Evolutionary conservation across 2,888 invertebrate genomes (phyloP).

Genomic region (Parnassius orleans): DNA sequence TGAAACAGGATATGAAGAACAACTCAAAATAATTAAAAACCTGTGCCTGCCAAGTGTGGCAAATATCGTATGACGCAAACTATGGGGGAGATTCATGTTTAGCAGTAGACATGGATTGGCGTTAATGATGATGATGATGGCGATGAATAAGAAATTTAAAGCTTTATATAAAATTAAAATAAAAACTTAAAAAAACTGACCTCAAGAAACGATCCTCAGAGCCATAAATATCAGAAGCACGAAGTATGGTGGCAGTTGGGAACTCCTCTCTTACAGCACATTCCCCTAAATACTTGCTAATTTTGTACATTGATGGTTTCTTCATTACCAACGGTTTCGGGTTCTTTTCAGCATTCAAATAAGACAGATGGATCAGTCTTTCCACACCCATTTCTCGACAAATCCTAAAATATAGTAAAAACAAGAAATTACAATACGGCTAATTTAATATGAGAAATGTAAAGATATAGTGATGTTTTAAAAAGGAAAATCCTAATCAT

Average conservation of each 20-base stretch:
- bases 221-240: constrained; percentile 96
- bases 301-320: constrained; percentile 89
- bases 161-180: background rate
- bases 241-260: constrained; percentile 95
- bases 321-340: constrained; percentile 85
- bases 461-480: too few relatives aligned
- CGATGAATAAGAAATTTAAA: background rate
- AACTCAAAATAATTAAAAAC: too few relatives aligned
- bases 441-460: too few relatives aligned
- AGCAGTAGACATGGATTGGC: too few relatives aligned
- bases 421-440: background rate
- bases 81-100: too few relatives aligned
- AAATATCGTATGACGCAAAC: too few relatives aligned
- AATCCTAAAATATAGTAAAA: constrained; percentile 57
- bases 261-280: constrained; percentile 95
- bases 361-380: constrained; percentile 94
- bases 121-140: too few relatives aligned
- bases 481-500: too few relatives aligned
- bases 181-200: constrained; percentile 42
- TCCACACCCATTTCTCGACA: constrained; percentile 90
- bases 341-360: constrained; percentile 88
- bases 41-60: too few relatives aligned
- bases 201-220: constrained; percentile 92
- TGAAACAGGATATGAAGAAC: too few relatives aligned
- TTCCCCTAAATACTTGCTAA: constrained; percentile 92